phyloP scores from a whole-genome alignment of 2,888 invertebrate species.

The Hypsopygia costalis region DNA sequence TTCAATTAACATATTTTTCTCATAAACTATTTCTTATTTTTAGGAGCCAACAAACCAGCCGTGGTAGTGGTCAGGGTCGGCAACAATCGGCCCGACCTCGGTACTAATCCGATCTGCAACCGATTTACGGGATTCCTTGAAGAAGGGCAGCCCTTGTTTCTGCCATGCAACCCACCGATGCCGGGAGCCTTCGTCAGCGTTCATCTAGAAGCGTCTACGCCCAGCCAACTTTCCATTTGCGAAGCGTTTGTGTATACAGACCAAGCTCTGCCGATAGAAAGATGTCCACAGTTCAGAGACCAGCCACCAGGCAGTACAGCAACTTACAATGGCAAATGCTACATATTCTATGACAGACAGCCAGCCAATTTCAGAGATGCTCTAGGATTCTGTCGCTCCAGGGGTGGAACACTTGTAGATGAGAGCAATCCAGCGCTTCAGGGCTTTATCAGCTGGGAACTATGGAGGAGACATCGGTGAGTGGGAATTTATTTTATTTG shows the following conservation, averaged over 20 bases:
- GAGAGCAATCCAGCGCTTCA: constrained; percentile 96
- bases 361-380: constrained; percentile 90
- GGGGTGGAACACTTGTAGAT: constrained; percentile 92
- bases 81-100: constrained; percentile 94
- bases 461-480: constrained; percentile 92
- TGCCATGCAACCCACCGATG: constrained; percentile 97
- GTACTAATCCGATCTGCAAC: constrained; percentile 95
- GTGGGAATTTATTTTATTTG: constrained; percentile 19
- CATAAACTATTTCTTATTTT: constrained; percentile 9
- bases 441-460: constrained; percentile 96
- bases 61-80: constrained; percentile 94
- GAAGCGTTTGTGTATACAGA: constrained; percentile 97
- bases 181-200: constrained; percentile 97
- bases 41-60: constrained; percentile 88
- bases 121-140: constrained; percentile 92
- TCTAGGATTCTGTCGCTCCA: constrained; percentile 87
- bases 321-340: constrained; percentile 97
- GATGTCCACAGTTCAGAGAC: constrained; percentile 95
- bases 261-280: constrained; percentile 92
- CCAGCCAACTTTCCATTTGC: constrained; percentile 92
- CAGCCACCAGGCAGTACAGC: constrained; percentile 96
- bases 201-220: constrained; percentile 88
- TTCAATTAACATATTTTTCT: too few relatives aligned
- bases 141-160: constrained; percentile 93
- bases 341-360: constrained; percentile 95